phyloP scores from a whole-genome alignment of 2,113 vertebrate genomes.

The Colinus virginianus region DNA sequence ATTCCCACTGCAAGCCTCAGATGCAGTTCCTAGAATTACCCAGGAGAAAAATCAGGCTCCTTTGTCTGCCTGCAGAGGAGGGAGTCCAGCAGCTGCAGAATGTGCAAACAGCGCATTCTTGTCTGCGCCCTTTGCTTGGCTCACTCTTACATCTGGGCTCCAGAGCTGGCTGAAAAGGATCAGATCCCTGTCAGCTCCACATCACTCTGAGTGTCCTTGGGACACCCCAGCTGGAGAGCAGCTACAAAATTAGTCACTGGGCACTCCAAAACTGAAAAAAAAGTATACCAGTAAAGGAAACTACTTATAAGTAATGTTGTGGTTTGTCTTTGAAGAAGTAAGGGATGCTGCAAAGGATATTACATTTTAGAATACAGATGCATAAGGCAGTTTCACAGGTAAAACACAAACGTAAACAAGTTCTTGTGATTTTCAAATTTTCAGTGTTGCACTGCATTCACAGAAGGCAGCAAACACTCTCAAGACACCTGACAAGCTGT shows the following conservation, averaged over 20 bases:
- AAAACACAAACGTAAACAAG: background rate
- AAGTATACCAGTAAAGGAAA: background rate
- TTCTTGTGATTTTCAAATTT: background rate
- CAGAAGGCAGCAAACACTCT: background rate
- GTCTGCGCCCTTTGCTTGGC: conserved; percentile 7
- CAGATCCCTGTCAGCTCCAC: background rate
- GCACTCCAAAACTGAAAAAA: background rate
- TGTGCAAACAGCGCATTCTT: conserved; percentile 55
- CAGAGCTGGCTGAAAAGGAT: background rate
- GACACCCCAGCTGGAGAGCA: background rate
- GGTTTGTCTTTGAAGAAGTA: background rate
- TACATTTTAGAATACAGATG: background rate
- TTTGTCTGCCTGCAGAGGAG: conserved; percentile 65
- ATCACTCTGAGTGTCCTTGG: background rate
- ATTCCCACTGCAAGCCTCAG: background rate
- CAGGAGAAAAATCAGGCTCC: conserved; percentile 18
- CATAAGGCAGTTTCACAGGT: background rate
- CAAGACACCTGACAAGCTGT: background rate
- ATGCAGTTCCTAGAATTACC: conserved; percentile 18
- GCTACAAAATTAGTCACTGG: background rate
- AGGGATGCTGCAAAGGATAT: background rate
- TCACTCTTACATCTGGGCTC: conserved; percentile 5
- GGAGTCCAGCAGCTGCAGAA: conserved; percentile 45
- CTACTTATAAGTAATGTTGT: fast-evolving
- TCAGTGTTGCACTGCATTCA: background rate